Percentiles rank a stretch among this genome's conserved stretches.
phyloP scores from a whole-genome alignment of 2,113 vertebrate species.

The Ornithorhynchus anatinus region DNA sequence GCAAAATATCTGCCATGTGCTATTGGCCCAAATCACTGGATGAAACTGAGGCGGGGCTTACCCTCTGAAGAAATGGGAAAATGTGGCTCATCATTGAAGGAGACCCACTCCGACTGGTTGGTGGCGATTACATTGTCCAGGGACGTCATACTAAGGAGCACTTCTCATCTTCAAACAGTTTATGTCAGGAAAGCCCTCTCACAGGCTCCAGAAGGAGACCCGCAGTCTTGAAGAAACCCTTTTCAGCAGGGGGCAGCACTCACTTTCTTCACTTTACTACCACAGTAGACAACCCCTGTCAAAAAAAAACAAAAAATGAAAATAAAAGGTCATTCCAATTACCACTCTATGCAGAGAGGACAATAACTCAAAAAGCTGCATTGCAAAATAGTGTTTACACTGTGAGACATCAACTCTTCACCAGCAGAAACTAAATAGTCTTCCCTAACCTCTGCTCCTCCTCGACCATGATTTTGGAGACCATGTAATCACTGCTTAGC shows the following conservation, averaged over 20 bases:
- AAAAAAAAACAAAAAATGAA: neutral
- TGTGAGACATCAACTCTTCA: no score
- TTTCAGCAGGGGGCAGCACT: neutral
- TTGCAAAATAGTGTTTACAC: no score
- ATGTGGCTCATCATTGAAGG: constrained; percentile 72
- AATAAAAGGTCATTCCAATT: neutral
- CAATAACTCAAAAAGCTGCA: no score
- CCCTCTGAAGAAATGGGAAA: constrained; percentile 51
- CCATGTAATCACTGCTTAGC: no score
- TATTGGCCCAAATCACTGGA: no score
- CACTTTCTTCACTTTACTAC: neutral
- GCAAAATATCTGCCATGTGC: no score
- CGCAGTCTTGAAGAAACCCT: neutral
- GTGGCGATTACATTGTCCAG: constrained; percentile 71
- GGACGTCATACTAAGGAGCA: constrained; percentile 68
- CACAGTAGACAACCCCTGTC: neutral
- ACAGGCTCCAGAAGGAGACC: neutral
- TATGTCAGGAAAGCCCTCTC: constrained; percentile 13
- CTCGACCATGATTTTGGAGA: no score
- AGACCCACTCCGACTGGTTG: constrained; percentile 79
- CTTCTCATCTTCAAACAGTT: constrained; percentile 64
- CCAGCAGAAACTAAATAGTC: no score
- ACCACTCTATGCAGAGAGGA: no score
- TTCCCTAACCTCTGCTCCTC: no score
- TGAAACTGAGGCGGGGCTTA: constrained; percentile 31